Evolutionary conservation across 2,113 vertebrate genomes (phyloP).

Genomic region (Recurvirostra avosetta): DNA sequence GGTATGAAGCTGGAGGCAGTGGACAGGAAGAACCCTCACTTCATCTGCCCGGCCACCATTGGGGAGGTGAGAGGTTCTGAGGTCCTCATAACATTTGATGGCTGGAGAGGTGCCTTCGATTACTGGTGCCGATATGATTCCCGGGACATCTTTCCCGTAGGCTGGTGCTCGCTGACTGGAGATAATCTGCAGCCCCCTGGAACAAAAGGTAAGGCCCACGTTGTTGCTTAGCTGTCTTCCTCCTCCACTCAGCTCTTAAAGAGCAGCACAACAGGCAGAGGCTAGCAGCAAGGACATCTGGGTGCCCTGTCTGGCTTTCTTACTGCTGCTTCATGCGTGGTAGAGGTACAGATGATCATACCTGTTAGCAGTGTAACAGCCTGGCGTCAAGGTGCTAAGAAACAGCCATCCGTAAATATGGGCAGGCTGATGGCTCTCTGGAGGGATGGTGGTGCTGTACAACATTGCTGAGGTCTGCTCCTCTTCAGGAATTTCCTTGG

Average conservation of each 20-base stretch:
- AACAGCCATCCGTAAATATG: not conserved
- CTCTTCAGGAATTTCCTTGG: not conserved
- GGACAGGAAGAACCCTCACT: constrained; percentile 98
- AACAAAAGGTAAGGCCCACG: constrained; percentile 85
- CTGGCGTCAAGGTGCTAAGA: not conserved
- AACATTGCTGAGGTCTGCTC: not conserved
- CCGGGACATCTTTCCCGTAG: constrained; percentile 97
- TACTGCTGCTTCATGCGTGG: rapidly evolving
- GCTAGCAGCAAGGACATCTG: not conserved
- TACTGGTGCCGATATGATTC: constrained; percentile 99
- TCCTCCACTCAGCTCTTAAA: not conserved
- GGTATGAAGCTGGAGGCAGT: constrained; percentile 99
- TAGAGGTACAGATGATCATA: not conserved
- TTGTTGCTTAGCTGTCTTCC: not conserved
- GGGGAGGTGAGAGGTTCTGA: constrained; percentile 96
- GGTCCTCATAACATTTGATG: constrained; percentile 98
- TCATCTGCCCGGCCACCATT: constrained; percentile 98
- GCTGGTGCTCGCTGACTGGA: constrained; percentile 96
- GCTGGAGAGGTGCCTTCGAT: constrained; percentile 98
- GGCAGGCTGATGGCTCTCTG: not conserved
- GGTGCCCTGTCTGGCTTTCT: not conserved
- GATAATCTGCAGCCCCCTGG: constrained; percentile 98
- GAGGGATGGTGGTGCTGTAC: not conserved
- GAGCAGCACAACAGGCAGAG: not conserved
- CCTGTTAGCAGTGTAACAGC: not conserved